Evolutionary conservation across 2,113 vertebrate species (phyloP).

Genomic region (Phaethornis superciliosus): DNA sequence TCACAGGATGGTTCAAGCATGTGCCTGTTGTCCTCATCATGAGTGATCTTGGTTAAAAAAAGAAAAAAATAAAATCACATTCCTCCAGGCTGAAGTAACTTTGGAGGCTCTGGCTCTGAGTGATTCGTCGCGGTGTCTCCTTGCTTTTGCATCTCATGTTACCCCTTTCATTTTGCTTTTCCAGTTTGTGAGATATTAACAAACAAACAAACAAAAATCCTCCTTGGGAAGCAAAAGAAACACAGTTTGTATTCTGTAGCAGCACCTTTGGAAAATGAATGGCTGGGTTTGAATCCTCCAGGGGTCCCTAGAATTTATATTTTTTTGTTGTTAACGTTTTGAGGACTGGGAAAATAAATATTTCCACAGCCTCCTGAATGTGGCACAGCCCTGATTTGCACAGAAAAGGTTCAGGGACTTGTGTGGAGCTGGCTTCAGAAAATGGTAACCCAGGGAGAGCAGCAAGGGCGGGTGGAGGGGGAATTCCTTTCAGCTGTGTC

Average conservation of each 20-base stretch:
- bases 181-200: not conserved
- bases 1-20: not conserved
- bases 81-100: not conserved
- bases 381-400: not conserved
- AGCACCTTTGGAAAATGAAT: not conserved
- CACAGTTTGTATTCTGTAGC: not conserved
- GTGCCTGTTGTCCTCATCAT: not conserved
- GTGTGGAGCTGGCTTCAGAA: rapidly evolving
- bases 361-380: constrained; percentile 50
- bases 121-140: not conserved
- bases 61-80: not conserved
- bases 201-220: not conserved
- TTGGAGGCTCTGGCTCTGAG: not conserved
- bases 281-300: not conserved
- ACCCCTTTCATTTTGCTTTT: not conserved
- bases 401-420: not conserved
- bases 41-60: not conserved
- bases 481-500: not conserved
- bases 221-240: not conserved
- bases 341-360: constrained; percentile 53
- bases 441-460: not conserved
- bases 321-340: constrained; percentile 33
- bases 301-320: constrained; percentile 30
- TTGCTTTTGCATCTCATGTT: not conserved
- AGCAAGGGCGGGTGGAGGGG: not conserved